These are phyloP conservation scores for Stenodema calcarata DNA, from an alignment of 2,888 invertebrate genomes.

Conservation along the genomic window DNA sequence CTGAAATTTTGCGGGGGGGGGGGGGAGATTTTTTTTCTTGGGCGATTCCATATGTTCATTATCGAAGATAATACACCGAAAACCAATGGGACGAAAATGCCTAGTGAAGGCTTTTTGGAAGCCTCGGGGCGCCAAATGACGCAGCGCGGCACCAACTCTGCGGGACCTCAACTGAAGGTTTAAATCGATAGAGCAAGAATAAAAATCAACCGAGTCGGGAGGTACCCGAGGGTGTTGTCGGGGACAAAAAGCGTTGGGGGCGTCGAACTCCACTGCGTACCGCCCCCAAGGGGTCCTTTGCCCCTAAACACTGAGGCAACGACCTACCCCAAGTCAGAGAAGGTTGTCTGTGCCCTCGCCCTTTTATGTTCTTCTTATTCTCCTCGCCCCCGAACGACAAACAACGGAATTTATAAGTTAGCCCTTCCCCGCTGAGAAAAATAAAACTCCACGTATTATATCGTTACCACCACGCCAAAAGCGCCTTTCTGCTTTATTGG, in stretches of 20 bases:
- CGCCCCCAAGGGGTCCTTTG: background rate
- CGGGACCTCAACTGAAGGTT: background rate
- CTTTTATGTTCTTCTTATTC: background rate
- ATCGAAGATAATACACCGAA: too few relatives aligned
- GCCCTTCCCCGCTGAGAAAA: background rate
- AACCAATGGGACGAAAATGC: too few relatives aligned
- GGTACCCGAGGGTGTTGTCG: background rate
- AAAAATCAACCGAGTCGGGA: background rate
- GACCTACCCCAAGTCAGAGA: background rate
- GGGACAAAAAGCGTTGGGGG: background rate
- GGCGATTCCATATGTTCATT: too few relatives aligned
- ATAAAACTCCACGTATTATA: too few relatives aligned
- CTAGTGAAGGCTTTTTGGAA: too few relatives aligned
- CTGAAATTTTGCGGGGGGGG: too few relatives aligned
- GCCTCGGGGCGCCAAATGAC: background rate
- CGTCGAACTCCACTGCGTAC: constrained; percentile 8
- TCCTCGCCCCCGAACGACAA: background rate
- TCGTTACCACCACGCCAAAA: too few relatives aligned
- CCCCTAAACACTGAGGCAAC: background rate
- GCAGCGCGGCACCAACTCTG: background rate
- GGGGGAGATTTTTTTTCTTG: too few relatives aligned
- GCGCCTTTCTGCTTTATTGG: too few relatives aligned
- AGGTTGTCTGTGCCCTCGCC: background rate
- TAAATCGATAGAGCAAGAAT: background rate
- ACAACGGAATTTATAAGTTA: background rate